Evolutionary conservation across 2,797 vertebrate genomes (phyloP), one percentile per base, ranked within the genome.

Genomic region (Linurgus olivaceus): DNA sequence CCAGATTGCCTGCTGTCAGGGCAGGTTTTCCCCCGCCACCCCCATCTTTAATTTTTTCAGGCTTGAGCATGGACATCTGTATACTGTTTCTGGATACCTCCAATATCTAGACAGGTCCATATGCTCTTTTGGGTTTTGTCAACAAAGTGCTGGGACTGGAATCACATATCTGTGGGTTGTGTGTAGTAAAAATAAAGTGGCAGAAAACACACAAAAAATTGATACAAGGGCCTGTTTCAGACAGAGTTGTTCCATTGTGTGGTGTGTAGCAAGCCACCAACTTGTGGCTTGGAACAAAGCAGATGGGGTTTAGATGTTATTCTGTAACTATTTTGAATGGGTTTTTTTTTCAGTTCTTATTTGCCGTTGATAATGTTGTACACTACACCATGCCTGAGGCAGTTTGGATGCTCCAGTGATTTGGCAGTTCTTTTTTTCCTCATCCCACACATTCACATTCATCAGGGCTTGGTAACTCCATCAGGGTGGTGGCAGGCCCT

Each of bases 1-100:
- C 48, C 92, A 95, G 80, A 95, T 31, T 87, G 77, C 77, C 92
- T 90, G 67, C 83, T 90, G 88, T 78, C 77, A 92, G 80, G 88
- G 55, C 44, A 84, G 48, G 38, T 71, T 94, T n/a, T 16, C 51
- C 72, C 40, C 38, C 1, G 0, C 45, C 42, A 0, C 70, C 59
- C 59, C 37, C 86, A 73, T 4, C 65, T 45, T 44, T 15, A 11
- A 20, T 37, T 57, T 88, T 76, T 90, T 58, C 63, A 93, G 57
- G 35, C 85, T 87, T 13, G n/a, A 83, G 79, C 8, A 0, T 58
- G 70, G 94, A 90, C 67, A 93, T 93, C 90, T 93, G 82, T 51
- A 86, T 6, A 12, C 86, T 66, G 66, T 88, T 90, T 87, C 90
- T 93, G 92, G 87, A 55, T 90, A 76, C 55, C 70, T 86, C 92